Percentiles rank a stretch among this genome's conserved stretches.
Conservation (phyloP, 1,140 invertebrate genomes). For the Thalassaphorura encarpata region DNA sequence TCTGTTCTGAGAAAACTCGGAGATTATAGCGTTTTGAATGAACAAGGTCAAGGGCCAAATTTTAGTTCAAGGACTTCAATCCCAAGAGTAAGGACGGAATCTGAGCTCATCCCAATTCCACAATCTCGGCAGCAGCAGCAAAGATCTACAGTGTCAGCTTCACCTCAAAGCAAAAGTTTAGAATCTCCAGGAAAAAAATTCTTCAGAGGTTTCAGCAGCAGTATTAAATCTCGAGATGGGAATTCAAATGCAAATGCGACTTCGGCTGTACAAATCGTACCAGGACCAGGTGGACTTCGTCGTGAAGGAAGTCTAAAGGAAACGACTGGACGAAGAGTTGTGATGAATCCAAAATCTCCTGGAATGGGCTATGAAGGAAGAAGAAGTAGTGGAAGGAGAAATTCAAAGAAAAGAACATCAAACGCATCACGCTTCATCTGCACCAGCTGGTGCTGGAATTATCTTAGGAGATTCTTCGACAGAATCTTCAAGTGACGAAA, state of each 20-base stretch:
- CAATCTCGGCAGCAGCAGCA: too few species aligned
- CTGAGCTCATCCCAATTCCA: too few species aligned
- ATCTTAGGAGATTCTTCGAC: conserved; percentile 11
- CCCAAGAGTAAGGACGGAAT: conserved; percentile 6
- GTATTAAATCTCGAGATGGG: too few species aligned
- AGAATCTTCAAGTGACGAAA: conserved; percentile 31
- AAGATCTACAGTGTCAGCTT: too few species aligned
- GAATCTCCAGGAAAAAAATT: conserved; percentile 1
- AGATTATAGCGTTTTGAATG: too few species aligned
- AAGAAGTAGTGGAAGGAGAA: conserved; percentile 9
- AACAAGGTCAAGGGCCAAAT: too few species aligned
- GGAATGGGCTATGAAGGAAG: conserved; percentile 15
- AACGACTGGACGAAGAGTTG: neutral
- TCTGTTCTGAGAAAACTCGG: conserved; percentile 20
- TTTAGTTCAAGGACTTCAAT: conserved; percentile 11
- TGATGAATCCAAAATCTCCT: conserved; percentile 3
- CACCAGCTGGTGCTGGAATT: too few species aligned
- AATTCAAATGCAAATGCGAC: too few species aligned
- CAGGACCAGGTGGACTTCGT: neutral
- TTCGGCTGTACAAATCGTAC: neutral
- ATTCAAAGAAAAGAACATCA: conserved; percentile 8
- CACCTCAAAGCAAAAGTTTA: neutral
- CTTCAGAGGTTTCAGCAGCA: neutral
- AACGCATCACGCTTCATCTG: too few species aligned
- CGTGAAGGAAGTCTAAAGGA: neutral